These are phyloP conservation scores for Taurulus bubalis DNA, from an alignment of 2,113 vertebrate genomes.

Conservation along the genomic window DNA sequence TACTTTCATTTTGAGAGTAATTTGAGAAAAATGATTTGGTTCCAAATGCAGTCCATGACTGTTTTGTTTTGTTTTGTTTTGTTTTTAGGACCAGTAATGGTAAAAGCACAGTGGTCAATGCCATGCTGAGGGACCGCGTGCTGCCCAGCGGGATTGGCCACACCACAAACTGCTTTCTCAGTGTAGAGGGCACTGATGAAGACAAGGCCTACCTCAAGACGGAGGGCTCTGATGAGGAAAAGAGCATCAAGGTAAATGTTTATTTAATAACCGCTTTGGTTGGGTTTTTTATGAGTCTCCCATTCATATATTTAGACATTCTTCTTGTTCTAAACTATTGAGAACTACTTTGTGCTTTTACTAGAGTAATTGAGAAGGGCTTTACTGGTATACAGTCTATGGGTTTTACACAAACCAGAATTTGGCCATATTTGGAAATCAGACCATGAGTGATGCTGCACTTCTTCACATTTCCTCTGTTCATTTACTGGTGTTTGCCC, in stretches of 20 bases:
- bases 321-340: too few relatives aligned
- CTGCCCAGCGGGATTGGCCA: slow-evolving; percentile 99
- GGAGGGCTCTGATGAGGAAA: slow-evolving; percentile 96
- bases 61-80: slow-evolving; percentile 27
- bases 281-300: background rate
- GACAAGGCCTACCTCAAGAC: slow-evolving; percentile 97
- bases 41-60: background rate
- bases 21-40: background rate
- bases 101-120: slow-evolving; percentile 97
- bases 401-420: background rate
- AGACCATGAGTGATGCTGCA: background rate
- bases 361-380: background rate
- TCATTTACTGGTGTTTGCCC: background rate
- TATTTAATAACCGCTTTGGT: background rate
- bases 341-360: too few relatives aligned
- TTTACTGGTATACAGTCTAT: background rate
- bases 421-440: background rate
- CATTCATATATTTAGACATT: background rate
- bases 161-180: slow-evolving; percentile 98
- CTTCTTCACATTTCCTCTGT: background rate
- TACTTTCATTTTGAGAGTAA: background rate
- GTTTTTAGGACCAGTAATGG: slow-evolving; percentile 93
- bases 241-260: slow-evolving; percentile 91
- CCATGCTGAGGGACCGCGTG: slow-evolving; percentile 97
- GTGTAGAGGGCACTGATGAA: slow-evolving; percentile 96